Base-by-base conservation (phyloP, 2,797 vertebrate genomes). In the Rhabdomys pumilio region DNA sequence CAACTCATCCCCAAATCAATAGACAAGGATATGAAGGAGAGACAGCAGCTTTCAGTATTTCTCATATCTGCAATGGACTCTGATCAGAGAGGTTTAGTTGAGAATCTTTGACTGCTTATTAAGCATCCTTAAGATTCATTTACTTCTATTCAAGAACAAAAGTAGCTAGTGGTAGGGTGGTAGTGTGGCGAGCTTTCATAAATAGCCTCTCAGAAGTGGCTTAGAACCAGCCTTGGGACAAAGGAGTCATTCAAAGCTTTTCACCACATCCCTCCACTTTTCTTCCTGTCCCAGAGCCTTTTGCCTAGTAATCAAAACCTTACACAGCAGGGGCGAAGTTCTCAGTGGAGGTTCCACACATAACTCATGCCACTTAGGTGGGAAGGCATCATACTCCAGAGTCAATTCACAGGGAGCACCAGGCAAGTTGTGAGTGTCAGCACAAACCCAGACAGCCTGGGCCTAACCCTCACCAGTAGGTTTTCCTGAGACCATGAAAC, bases 1-100 rank as follows among this genome's bases (percentile, higher is more conserved):
- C 63, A 63, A 79, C 57, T 90, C 5, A 53, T 96, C 38, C 26
- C 11, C 13, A 93, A 86, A 77, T 87, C 80, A 94, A 65, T 34
- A 26, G 1, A 79, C 75, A 92, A 80, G 34, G 50, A 41, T 61
- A 31, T 11, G 17, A 84, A 89, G 44, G n/a, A 59, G 7, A 38
- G 9, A 15, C 15, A 22, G 29, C 2, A 92, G 57, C 20, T 92
- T 96, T 80, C 31, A 31, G 41, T 77, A 50, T 80, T 65, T 92
- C 86, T 94, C 57, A n/a, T 86, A 79, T 38, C 72, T 61, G 29
- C 22, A n/a, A 92, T 82, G 47, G 11, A 38, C 41, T 92, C 31
- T 31, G 69, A 24, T 75, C 44, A 86, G 65, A 89, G 55, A 91
- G 12, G 19, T 79, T 83, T 63, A 57, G 38, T 63, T 89, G 69